Evolutionary conservation across 2,113 vertebrate species (phyloP).

Genomic region (Paracanthobrama guichenoti): DNA sequence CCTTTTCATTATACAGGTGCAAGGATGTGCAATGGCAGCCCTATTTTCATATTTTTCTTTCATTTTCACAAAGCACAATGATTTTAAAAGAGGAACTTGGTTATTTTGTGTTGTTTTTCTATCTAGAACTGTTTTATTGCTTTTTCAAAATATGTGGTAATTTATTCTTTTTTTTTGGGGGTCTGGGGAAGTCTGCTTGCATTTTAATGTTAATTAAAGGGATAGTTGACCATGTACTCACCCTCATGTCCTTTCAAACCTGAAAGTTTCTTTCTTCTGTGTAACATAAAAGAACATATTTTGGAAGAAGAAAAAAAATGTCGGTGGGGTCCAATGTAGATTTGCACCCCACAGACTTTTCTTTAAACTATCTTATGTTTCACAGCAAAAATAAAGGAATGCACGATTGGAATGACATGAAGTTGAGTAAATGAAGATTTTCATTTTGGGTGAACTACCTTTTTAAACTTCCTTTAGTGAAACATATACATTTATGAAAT

Average conservation of each 20-base stretch:
- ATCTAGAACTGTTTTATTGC: slow-evolving; percentile 31
- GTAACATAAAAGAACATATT: background rate
- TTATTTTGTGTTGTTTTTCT: slow-evolving; percentile 20
- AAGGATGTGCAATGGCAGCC: slow-evolving; percentile 45
- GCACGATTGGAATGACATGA: background rate
- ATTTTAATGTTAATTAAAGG: slow-evolving; percentile 14
- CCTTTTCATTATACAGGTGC: slow-evolving; percentile 45
- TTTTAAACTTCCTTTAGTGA: background rate
- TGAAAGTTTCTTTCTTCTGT: background rate
- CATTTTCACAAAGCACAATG: slow-evolving; percentile 55
- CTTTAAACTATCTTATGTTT: slow-evolving; percentile 19
- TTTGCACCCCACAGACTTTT: slow-evolving; percentile 4
- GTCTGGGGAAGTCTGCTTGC: slow-evolving; percentile 15
- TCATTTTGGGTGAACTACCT: background rate
- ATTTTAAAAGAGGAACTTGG: slow-evolving; percentile 47
- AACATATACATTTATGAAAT: slow-evolving; percentile 22
- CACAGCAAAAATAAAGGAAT: background rate
- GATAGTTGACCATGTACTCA: slow-evolving; percentile 1
- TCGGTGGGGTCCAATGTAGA: no score
- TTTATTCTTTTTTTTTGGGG: background rate
- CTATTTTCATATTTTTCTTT: slow-evolving; percentile 47
- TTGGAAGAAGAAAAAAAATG: background rate
- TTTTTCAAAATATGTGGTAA: slow-evolving; percentile 20
- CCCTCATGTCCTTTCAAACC: slow-evolving; percentile 6
- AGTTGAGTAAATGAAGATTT: background rate